Evolutionary conservation across 2,797 vertebrate species (phyloP), one percentile per base, ranked within the genome.

Genomic region (Eospalax fontanierii): DNA sequence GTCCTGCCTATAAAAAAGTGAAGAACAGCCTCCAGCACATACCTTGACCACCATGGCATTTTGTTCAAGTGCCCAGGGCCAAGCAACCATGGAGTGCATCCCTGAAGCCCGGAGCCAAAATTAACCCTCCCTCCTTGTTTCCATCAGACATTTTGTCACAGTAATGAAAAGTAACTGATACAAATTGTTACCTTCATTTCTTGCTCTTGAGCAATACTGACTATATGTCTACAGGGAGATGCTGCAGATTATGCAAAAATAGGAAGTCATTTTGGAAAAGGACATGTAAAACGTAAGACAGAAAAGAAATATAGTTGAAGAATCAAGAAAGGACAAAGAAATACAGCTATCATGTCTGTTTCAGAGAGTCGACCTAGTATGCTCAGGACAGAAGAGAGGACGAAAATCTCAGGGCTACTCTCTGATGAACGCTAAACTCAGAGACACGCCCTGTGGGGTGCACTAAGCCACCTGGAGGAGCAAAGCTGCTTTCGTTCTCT

Each of bases 201-300:
- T 46, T n/a, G 21, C 21, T n/a, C 38, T 15, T 66, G 7, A 43
- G 24, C 50, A 89, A 24, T 2, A 46, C 21, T 12, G 33, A 12
- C n/a, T 19, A 18, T 38, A 10, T 26, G 26, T 40, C 66, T 90
- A 90, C 35, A 59, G n/a, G 80, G 84, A 83, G 76, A 65, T 71
- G 43, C 30, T 38, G 50, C 33, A 68, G 40, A 38, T 40, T 74
- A 50, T 9, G n/a, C 26, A 70, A 57, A 80, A 61, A 61, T 80
- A 91, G 50, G 70, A 85, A 79, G 30, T 35, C 15, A 22, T 54
- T 95, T 95, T 80, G 28, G 50, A 91, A 90, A 71, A 16, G 74
- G n/a, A 70, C 1, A 33, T 74, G 80, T 28, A 66, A 71, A 89
- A 57, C 35, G n/a, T 78, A 87, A 33, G 71, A 65, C 21, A 22